Conservation (phyloP, 2,888 invertebrate species). For the Rutpela maculata region DNA sequence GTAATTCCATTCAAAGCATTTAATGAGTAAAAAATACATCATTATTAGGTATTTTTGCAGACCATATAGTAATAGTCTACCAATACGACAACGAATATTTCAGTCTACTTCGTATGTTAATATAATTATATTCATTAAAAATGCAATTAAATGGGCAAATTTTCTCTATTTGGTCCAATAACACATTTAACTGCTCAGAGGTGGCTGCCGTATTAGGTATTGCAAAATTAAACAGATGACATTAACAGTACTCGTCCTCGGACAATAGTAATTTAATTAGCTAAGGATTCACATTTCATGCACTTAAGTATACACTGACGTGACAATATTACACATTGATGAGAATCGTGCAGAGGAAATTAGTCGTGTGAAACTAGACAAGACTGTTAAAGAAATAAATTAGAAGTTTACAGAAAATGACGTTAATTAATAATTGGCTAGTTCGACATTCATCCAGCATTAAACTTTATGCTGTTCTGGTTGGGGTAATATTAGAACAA, state of each 20-base stretch:
- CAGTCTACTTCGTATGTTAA: background rate
- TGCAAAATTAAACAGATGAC: background rate
- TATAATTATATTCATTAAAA: background rate
- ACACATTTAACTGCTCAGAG: background rate
- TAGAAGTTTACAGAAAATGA: too few relatives aligned
- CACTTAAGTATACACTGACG: background rate
- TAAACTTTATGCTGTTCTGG: too few relatives aligned
- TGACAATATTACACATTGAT: background rate
- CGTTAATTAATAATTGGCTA: too few relatives aligned
- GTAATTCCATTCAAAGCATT: background rate
- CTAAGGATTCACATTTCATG: background rate
- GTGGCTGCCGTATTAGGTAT: background rate
- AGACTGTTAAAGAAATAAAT: too few relatives aligned
- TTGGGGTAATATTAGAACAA: too few relatives aligned
- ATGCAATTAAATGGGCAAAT: background rate
- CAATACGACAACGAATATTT: background rate
- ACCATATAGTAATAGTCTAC: too few relatives aligned
- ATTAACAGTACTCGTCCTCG: background rate
- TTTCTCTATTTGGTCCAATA: background rate
- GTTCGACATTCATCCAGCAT: too few relatives aligned
- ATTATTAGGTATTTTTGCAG: too few relatives aligned
- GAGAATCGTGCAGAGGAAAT: background rate
- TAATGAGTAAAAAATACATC: too few relatives aligned
- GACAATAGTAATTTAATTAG: conserved; percentile 5
- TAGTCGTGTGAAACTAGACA: background rate